Evolutionary conservation across 2,888 invertebrate species (phyloP).

Genomic region (Dysmachus trigonus): DNA sequence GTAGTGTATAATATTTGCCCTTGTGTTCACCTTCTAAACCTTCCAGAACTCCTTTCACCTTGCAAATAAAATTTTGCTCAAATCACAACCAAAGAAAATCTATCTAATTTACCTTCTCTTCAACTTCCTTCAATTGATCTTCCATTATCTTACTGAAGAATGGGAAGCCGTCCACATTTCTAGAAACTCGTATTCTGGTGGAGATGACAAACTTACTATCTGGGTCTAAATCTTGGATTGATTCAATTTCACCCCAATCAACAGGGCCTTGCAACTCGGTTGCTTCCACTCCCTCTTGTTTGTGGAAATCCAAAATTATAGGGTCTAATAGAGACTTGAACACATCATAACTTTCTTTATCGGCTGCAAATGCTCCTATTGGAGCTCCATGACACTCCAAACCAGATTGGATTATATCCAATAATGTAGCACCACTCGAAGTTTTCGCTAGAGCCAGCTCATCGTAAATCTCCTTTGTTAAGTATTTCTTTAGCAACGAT

Average conservation of each 20-base stretch:
- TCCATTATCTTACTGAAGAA: conserved; percentile 74
- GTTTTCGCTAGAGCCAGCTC: conserved; percentile 68
- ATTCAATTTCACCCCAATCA: conserved; percentile 71
- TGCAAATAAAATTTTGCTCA: background rate
- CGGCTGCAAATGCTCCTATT: conserved; percentile 73
- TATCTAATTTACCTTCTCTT: conserved; percentile 63
- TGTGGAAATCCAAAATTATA: conserved; percentile 74
- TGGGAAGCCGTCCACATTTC: conserved; percentile 70
- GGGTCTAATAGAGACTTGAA: conserved; percentile 74
- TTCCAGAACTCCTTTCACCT: conserved; percentile 60
- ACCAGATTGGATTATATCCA: conserved; percentile 73
- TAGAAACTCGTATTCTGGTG: conserved; percentile 72
- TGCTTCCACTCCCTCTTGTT: conserved; percentile 53
- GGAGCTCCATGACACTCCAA: conserved; percentile 71
- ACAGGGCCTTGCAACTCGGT: conserved; percentile 68
- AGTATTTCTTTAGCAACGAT: conserved; percentile 72
- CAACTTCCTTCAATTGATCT: conserved; percentile 70
- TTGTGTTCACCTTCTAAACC: conserved; percentile 68
- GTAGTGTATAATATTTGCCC: conserved; percentile 70
- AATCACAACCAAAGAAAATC: background rate
- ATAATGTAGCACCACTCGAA: conserved; percentile 68
- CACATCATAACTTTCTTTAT: conserved; percentile 71
- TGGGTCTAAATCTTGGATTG: conserved; percentile 72
- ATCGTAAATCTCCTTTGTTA: conserved; percentile 68
- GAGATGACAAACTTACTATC: conserved; percentile 70